Conservation (phyloP, 2,113 vertebrate genomes). For the Tamias sibiricus region DNA sequence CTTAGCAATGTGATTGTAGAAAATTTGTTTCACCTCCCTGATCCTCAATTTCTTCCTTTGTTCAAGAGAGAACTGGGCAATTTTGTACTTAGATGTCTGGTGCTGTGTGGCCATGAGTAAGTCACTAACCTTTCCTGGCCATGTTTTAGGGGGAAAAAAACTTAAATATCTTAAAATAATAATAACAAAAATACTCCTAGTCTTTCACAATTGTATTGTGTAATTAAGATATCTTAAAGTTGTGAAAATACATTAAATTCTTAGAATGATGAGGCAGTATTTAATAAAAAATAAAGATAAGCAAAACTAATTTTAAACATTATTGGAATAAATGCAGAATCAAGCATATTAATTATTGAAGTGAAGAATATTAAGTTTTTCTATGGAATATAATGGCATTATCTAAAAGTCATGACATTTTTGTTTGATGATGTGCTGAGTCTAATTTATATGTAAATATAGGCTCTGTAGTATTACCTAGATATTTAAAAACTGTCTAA, state of each 20-base stretch:
- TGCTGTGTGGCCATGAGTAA: not conserved
- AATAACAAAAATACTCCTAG: not conserved
- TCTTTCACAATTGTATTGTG: not conserved
- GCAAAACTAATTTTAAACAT: constrained; percentile 48
- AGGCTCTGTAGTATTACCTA: constrained; percentile 13
- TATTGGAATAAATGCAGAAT: constrained; percentile 38
- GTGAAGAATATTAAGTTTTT: constrained; percentile 66
- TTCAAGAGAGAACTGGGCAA: not conserved
- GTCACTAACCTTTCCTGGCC: not conserved
- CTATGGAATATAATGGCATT: constrained; percentile 46
- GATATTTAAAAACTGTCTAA: constrained; percentile 39
- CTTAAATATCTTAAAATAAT: not conserved
- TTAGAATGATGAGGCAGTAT: not conserved
- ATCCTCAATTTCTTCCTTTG: not conserved
- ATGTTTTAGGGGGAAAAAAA: not conserved
- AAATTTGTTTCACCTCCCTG: not conserved
- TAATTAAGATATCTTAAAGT: constrained; percentile 15
- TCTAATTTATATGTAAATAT: constrained; percentile 75
- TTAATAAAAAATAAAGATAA: constrained; percentile 54
- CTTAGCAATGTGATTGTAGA: not conserved
- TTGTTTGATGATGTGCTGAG: constrained; percentile 61
- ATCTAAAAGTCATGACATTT: constrained; percentile 67
- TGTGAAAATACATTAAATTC: not conserved
- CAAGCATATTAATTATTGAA: constrained; percentile 48
- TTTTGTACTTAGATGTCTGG: not conserved